These are phyloP conservation scores for Channallabes apus DNA, from an alignment of 2,797 vertebrate species.

Conservation along the genomic window DNA sequence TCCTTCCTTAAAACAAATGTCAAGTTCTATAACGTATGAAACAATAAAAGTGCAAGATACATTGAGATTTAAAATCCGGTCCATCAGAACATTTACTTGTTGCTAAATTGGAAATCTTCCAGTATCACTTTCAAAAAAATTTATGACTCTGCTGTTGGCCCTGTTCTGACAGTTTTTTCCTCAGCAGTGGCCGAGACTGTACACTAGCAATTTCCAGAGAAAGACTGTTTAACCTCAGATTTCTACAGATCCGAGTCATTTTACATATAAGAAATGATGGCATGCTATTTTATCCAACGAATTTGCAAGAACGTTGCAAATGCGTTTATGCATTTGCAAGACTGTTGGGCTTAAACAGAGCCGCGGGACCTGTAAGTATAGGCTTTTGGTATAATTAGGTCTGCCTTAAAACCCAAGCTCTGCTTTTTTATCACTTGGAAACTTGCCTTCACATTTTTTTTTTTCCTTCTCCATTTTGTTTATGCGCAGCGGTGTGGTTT, in stretches of 20 bases:
- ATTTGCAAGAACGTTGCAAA: too few relatives aligned
- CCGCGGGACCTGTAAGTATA: constrained; percentile 61
- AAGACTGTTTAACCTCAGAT: constrained; percentile 45
- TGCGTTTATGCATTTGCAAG: constrained; percentile 29
- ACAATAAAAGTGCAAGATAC: constrained; percentile 71
- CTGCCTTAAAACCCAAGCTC: constrained; percentile 55
- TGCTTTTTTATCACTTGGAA: constrained; percentile 59
- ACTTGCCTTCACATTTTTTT: constrained; percentile 34
- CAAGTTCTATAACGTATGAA: constrained; percentile 68
- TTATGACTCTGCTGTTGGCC: not conserved
- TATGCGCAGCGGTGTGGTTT: constrained; percentile 53
- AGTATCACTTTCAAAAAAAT: not conserved
- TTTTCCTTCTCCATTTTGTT: constrained; percentile 45
- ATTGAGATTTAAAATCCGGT: constrained; percentile 52
- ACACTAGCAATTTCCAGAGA: constrained; percentile 6
- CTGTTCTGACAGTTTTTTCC: constrained; percentile 2
- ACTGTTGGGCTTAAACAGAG: constrained; percentile 31
- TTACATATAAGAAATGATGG: constrained; percentile 30
- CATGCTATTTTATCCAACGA: constrained; percentile 30
- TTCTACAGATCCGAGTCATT: constrained; percentile 45
- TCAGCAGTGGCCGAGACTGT: constrained; percentile 1
- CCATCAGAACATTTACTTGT: not conserved
- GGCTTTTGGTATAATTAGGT: constrained; percentile 66
- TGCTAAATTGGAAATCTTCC: not conserved
- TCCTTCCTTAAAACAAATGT: constrained; percentile 72